A percentile compares a stretch with the other conserved stretches of the same genome.
These are phyloP conservation scores for Labeo catla DNA, from an alignment of 2,113 vertebrate genomes.

Conservation along the genomic window DNA sequence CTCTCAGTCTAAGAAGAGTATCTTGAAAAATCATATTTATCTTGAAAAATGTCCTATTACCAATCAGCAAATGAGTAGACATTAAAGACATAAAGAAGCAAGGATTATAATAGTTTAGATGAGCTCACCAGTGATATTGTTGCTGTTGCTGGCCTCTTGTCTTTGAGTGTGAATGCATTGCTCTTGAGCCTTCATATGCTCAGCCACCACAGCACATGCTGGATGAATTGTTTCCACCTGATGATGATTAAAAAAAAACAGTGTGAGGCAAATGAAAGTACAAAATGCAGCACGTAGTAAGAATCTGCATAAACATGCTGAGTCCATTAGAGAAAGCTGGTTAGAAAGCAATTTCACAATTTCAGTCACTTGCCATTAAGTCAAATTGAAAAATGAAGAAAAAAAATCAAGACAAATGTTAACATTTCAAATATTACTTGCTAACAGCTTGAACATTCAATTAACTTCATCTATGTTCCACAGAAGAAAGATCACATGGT, in stretches of 20 bases:
- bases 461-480: background rate
- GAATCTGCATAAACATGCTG: background rate
- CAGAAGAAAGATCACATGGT: background rate
- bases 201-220: slow-evolving; percentile 71
- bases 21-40: background rate
- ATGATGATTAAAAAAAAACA: background rate
- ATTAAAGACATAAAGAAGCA: background rate
- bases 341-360: background rate
- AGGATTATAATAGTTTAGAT: background rate
- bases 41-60: background rate
- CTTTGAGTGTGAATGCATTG: slow-evolving; percentile 64
- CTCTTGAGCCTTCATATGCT: slow-evolving; percentile 73
- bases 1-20: background rate
- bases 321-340: background rate
- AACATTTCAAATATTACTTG: background rate
- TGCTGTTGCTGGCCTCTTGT: slow-evolving; percentile 63
- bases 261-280: background rate
- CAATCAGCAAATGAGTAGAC: background rate
- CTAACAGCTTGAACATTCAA: background rate
- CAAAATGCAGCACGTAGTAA: background rate
- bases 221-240: slow-evolving; percentile 76
- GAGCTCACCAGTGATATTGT: slow-evolving; percentile 58
- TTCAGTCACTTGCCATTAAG: background rate
- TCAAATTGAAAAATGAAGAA: background rate
- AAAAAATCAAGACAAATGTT: background rate